Percentiles rank a stretch among this genome's conserved stretches.
Conservation (phyloP, 2,797 vertebrate species). For the Myripristis jacobus region DNA sequence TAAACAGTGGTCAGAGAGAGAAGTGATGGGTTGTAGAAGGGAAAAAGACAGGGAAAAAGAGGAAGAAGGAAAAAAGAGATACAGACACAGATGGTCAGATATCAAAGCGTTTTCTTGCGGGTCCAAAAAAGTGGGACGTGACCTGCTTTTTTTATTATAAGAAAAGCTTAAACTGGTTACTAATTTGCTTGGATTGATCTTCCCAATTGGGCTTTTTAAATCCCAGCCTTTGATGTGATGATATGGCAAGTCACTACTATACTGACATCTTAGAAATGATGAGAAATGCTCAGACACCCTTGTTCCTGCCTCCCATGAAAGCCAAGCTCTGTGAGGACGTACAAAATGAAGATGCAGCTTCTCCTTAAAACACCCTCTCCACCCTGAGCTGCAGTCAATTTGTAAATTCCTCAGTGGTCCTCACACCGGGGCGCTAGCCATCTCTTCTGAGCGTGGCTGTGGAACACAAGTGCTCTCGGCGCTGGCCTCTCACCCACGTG, state of each 20-base stretch:
- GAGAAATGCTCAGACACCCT: conserved; percentile 45
- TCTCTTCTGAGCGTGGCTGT: conserved; percentile 52
- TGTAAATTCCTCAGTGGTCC: conserved; percentile 78
- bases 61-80: conserved; percentile 2
- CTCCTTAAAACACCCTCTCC: conserved; percentile 58
- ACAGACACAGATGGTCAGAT: conserved; percentile 28
- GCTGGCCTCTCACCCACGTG: conserved; percentile 60
- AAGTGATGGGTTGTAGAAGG: neutral
- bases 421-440: conserved; percentile 71
- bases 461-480: conserved; percentile 43
- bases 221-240: conserved; percentile 48
- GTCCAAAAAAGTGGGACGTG: conserved; percentile 2
- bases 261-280: conserved; percentile 52
- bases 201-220: conserved; percentile 13
- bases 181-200: conserved; percentile 57
- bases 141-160: conserved; percentile 33
- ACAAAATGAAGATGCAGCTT: conserved; percentile 44
- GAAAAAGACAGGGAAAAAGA: neutral
- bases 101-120: conserved; percentile 33
- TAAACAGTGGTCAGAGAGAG: conserved; percentile 29
- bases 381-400: conserved; percentile 68
- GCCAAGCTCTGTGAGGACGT: too few species aligned
- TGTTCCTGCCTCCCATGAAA: conserved; percentile 52
- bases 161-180: conserved; percentile 32
- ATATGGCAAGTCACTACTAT: conserved; percentile 35